Evolutionary conservation across 2,888 invertebrate species (phyloP).

Genomic region (Scaptodrosophila latifasciaeformis): DNA sequence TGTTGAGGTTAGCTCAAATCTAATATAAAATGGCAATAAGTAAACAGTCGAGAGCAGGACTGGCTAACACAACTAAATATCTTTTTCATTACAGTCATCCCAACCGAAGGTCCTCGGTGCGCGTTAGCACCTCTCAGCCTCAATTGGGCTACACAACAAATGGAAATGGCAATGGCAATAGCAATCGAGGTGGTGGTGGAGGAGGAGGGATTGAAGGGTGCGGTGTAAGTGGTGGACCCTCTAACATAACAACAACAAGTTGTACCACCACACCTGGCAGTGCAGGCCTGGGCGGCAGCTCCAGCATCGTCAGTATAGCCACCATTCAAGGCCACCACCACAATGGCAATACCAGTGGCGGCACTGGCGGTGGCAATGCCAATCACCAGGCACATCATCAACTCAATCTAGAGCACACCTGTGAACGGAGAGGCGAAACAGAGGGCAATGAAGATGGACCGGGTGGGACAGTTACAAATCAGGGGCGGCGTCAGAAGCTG

Average conservation of each 20-base stretch:
- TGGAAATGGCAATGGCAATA: slow-evolving; percentile 74
- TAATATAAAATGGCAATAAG: slow-evolving; percentile 37
- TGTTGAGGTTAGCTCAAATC: slow-evolving; percentile 46
- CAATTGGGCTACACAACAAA: slow-evolving; percentile 77
- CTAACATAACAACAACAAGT: slow-evolving; percentile 44
- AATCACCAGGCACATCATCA: slow-evolving; percentile 36
- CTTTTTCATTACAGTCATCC: too few relatives aligned
- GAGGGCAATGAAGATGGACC: slow-evolving; percentile 72
- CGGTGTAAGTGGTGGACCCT: slow-evolving; percentile 16
- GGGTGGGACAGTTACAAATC: slow-evolving; percentile 80
- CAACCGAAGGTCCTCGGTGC: slow-evolving; percentile 69
- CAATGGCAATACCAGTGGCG: slow-evolving; percentile 5
- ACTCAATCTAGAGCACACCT: slow-evolving; percentile 69
- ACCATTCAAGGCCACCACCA: slow-evolving; percentile 39
- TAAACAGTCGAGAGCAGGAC: neutral
- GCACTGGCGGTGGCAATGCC: slow-evolving; percentile 14
- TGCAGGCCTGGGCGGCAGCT: slow-evolving; percentile 46
- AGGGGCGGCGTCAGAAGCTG: slow-evolving; percentile 80
- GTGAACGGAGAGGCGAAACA: slow-evolving; percentile 77
- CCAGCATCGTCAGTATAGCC: slow-evolving; percentile 39
- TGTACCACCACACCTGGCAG: slow-evolving; percentile 70
- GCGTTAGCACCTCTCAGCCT: slow-evolving; percentile 70
- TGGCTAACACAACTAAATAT: slow-evolving; percentile 31
- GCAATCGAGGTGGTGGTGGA: slow-evolving; percentile 65
- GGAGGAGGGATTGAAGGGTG: slow-evolving; percentile 11